Percentiles rank a stretch among this genome's conserved stretches.
These are phyloP conservation scores for Hippasteria phrygiana DNA, from an alignment of 53 echinoderm and acorn worm genomes.

Conservation along the genomic window DNA sequence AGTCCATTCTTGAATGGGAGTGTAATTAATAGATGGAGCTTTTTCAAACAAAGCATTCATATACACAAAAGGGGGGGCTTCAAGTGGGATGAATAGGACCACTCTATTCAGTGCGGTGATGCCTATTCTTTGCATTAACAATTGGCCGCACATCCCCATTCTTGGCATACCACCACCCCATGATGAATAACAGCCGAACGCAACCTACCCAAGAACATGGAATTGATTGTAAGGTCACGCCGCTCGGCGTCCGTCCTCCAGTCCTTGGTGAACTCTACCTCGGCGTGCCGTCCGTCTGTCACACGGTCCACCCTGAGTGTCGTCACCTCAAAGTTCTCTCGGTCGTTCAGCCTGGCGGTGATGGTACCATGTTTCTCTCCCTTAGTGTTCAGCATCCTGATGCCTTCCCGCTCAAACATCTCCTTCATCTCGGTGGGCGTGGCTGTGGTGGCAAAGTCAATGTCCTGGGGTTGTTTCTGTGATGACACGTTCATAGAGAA, in stretches of 20 bases:
- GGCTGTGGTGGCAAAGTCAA: conserved; percentile 98
- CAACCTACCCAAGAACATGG: conserved; percentile 91
- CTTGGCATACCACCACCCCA: too few relatives aligned
- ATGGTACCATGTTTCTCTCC: conserved; percentile 98
- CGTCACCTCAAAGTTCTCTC: conserved; percentile 95
- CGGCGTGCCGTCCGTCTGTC: conserved; percentile 95
- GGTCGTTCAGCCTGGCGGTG: conserved; percentile 83
- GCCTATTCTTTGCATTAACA: too few relatives aligned
- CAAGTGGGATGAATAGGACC: too few relatives aligned
- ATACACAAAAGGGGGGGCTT: too few relatives aligned
- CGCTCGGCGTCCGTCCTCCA: conserved; percentile 95
- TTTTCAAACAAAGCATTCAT: too few relatives aligned
- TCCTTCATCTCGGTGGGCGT: conserved; percentile 93
- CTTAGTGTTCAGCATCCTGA: conserved; percentile 96
- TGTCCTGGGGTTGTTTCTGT: conserved; percentile 91
- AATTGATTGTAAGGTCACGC: conserved; percentile 96
- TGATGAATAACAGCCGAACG: too few relatives aligned
- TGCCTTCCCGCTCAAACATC: conserved; percentile 85
- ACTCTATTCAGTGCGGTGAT: too few relatives aligned
- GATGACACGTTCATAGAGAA: too few relatives aligned
- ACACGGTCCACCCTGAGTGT: conserved; percentile 86
- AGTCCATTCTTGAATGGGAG: too few relatives aligned
- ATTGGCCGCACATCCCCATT: too few relatives aligned
- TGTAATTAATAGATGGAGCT: too few relatives aligned
- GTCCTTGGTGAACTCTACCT: conserved; percentile 97